Conservation (phyloP, 1,140 invertebrate genomes). For the Tribolium madens region DNA sequence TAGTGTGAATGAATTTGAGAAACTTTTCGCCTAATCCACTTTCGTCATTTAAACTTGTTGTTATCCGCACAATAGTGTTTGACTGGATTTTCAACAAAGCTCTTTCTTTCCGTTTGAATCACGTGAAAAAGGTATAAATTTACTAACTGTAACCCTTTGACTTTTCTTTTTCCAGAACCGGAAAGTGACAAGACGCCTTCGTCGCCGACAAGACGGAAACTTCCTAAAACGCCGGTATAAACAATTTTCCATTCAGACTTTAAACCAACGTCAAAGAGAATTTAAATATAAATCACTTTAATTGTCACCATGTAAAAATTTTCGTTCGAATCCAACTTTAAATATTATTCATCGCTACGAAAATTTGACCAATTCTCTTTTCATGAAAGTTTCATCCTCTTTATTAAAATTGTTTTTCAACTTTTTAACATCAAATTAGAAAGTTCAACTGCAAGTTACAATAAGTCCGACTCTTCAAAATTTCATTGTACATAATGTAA, state of each 20-base stretch:
- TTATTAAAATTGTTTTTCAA: conserved; percentile 38
- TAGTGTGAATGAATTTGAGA: neutral
- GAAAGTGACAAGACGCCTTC: conserved; percentile 85
- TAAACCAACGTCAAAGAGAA: conserved; percentile 14
- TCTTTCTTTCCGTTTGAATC: neutral
- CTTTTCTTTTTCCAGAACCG: conserved; percentile 72
- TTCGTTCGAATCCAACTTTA: conserved; percentile 16
- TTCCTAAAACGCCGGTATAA: conserved; percentile 96
- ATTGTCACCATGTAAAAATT: conserved; percentile 27
- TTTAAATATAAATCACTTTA: conserved; percentile 43
- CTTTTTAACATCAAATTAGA: conserved; percentile 34
- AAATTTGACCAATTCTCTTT: conserved; percentile 30
- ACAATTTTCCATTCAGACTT: conserved; percentile 54
- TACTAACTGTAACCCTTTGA: conserved; percentile 1
- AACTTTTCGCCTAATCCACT: neutral
- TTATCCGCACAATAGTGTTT: conserved; percentile 1
- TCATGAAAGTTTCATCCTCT: conserved; percentile 17
- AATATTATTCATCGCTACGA: conserved; percentile 22
- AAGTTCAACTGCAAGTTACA: conserved; percentile 34
- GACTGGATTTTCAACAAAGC: neutral
- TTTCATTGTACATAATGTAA: conserved; percentile 5
- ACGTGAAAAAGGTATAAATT: neutral
- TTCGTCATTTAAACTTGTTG: neutral
- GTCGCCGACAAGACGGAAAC: conserved; percentile 89
- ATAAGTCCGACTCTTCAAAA: neutral